Percentiles rank a stretch among this genome's conserved stretches.
These are phyloP conservation scores for Rhinolophus sinicus DNA, from an alignment of 2,113 vertebrate genomes.

Conservation along the genomic window DNA sequence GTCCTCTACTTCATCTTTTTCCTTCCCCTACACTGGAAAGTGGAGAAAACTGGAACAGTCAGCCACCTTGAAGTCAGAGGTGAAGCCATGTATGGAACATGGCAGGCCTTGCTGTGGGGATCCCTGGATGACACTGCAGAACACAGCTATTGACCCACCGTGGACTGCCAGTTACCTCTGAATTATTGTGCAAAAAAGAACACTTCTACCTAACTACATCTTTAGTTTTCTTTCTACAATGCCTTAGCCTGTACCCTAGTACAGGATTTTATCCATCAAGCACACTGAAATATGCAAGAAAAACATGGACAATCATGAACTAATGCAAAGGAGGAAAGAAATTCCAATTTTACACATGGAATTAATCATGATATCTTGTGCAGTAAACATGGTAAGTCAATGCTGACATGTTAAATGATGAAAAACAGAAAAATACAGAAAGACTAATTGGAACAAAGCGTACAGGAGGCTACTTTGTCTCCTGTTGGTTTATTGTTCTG, in stretches of 20 bases:
- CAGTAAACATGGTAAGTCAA: conserved; percentile 19
- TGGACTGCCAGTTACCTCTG: background rate
- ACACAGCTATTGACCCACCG: background rate
- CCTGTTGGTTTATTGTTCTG: conserved; percentile 52
- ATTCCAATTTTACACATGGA: background rate
- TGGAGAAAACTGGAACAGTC: background rate
- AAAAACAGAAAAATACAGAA: conserved; percentile 70
- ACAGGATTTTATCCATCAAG: background rate
- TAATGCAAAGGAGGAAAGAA: background rate
- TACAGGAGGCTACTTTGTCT: conserved; percentile 50
- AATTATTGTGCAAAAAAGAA: background rate
- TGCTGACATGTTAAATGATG: background rate
- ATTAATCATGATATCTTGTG: background rate
- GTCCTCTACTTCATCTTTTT: background rate
- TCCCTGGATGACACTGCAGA: background rate
- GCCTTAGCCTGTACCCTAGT: background rate
- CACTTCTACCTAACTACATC: background rate
- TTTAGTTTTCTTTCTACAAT: background rate
- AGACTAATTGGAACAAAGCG: conserved; percentile 48
- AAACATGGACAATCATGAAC: background rate
- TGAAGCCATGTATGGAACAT: background rate
- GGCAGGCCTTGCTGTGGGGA: background rate
- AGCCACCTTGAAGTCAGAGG: background rate
- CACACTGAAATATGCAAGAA: background rate
- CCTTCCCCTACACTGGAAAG: background rate